These are phyloP conservation scores for Eupithecia insigniata DNA, from an alignment of 2,888 invertebrate genomes.

Conservation along the genomic window DNA sequence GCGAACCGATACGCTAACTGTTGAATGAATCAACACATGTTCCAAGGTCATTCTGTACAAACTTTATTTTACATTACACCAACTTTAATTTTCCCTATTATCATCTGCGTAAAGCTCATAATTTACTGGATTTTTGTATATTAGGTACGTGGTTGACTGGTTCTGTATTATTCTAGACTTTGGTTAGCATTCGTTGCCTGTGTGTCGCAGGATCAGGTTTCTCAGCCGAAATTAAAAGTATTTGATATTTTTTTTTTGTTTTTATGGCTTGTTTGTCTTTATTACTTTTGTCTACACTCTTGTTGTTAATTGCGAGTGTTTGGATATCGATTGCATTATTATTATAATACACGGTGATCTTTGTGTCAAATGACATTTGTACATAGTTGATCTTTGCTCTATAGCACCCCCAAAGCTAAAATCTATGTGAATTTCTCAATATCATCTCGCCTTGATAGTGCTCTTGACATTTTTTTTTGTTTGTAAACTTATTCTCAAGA, in stretches of 20 bases:
- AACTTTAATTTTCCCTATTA: constrained; percentile 43
- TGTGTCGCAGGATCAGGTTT: constrained; percentile 55
- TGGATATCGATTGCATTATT: neutral
- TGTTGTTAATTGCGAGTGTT: constrained; percentile 9
- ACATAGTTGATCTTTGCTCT: neutral
- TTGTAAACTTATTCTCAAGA: constrained; percentile 35
- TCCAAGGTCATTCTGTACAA: constrained; percentile 51
- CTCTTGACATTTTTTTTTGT: constrained; percentile 46
- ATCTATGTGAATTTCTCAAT: constrained; percentile 28
- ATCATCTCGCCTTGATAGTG: constrained; percentile 39
- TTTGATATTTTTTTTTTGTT: constrained; percentile 24
- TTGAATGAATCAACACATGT: constrained; percentile 59
- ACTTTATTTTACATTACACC: constrained; percentile 35
- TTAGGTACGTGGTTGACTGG: constrained; percentile 34
- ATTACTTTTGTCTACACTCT: constrained; percentile 11
- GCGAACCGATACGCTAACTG: constrained; percentile 60
- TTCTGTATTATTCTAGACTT: constrained; percentile 50
- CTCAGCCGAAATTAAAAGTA: constrained; percentile 47
- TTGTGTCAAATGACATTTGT: neutral
- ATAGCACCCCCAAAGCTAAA: neutral
- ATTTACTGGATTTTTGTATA: constrained; percentile 33
- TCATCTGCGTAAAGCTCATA: constrained; percentile 42
- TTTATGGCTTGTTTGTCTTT: constrained; percentile 16
- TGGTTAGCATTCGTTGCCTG: constrained; percentile 58
- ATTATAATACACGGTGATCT: neutral